A percentile compares a stretch with the other conserved stretches of the same genome.
These are phyloP conservation scores for Drosophila parvula DNA, from an alignment of 1,140 invertebrate species.

Conservation along the genomic window DNA sequence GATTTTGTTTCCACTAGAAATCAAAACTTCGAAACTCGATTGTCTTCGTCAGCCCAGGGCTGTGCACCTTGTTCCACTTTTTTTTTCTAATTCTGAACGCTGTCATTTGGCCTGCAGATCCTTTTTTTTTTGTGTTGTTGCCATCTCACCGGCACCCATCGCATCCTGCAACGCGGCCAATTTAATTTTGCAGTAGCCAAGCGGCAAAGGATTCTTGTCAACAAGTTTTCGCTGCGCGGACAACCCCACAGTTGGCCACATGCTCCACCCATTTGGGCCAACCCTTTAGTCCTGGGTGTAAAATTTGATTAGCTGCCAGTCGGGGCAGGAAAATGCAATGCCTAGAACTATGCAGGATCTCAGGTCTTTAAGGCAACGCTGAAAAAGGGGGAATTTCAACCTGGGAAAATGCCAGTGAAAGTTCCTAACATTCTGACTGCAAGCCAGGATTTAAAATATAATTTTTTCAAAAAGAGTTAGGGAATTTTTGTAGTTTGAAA, in stretches of 20 bases:
- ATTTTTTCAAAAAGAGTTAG: too few relatives aligned
- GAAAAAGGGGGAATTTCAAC: neutral
- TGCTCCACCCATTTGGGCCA: neutral
- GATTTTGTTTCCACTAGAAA: conserved; percentile 10
- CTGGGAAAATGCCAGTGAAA: neutral
- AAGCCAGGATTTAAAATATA: too few relatives aligned
- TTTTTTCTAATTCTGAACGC: conserved; percentile 36
- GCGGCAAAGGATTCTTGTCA: conserved; percentile 37
- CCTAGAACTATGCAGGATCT: conserved; percentile 1
- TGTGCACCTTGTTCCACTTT: neutral
- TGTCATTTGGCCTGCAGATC: conserved; percentile 8
- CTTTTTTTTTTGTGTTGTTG: conserved; percentile 1
- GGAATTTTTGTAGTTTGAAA: too few relatives aligned
- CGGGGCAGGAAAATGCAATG: conserved; percentile 5
- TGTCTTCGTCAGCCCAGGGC: neutral
- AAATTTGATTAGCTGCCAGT: conserved; percentile 58
- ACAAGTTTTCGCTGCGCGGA: conserved; percentile 32
- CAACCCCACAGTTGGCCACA: conserved; percentile 2
- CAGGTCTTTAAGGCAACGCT: neutral
- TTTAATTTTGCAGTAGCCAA: conserved; percentile 15
- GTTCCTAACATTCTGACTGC: too few relatives aligned
- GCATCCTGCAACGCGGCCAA: conserved; percentile 19
- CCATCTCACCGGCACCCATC: conserved; percentile 14
- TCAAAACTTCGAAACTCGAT: conserved; percentile 27
- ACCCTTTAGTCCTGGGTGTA: conserved; percentile 17